Evolutionary conservation across 2,113 vertebrate genomes (phyloP).

Genomic region (Tachycineta bicolor): DNA sequence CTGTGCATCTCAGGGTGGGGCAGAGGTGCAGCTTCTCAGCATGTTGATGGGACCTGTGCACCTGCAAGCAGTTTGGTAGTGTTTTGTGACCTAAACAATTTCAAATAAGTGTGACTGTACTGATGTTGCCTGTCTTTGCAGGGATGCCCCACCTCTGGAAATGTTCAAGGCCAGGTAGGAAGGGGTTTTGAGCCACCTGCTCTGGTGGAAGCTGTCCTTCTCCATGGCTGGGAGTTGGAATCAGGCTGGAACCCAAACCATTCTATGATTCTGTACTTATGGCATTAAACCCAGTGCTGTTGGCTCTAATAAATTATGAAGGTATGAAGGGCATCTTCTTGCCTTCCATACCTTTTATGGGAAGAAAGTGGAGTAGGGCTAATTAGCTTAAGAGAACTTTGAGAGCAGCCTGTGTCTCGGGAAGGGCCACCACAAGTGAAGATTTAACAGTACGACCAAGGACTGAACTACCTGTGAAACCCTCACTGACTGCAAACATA

Average conservation of each 20-base stretch:
- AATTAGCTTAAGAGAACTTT: not conserved
- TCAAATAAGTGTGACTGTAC: not conserved
- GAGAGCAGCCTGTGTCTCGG: not conserved
- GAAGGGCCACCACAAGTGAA: not conserved
- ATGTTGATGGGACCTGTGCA: not conserved
- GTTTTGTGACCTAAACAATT: not conserved
- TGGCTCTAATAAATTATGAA: not conserved
- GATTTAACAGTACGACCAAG: not conserved
- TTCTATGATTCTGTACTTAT: not conserved
- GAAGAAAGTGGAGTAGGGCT: not conserved
- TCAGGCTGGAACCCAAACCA: not conserved
- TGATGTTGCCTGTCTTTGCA: not conserved
- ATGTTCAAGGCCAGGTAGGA: not conserved
- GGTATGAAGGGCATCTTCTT: not conserved
- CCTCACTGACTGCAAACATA: not conserved
- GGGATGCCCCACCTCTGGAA: not conserved
- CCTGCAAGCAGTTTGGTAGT: not conserved
- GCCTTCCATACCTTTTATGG: rapidly evolving
- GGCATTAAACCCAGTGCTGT: not conserved
- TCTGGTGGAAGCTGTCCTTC: not conserved
- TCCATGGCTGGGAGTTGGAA: not conserved
- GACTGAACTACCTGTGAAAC: not conserved
- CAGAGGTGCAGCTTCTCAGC: not conserved
- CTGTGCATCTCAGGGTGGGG: not conserved
- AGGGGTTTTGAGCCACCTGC: not conserved